Evolutionary conservation across 2,113 vertebrate genomes (phyloP).

Genomic region (Lophotis ruficrista): DNA sequence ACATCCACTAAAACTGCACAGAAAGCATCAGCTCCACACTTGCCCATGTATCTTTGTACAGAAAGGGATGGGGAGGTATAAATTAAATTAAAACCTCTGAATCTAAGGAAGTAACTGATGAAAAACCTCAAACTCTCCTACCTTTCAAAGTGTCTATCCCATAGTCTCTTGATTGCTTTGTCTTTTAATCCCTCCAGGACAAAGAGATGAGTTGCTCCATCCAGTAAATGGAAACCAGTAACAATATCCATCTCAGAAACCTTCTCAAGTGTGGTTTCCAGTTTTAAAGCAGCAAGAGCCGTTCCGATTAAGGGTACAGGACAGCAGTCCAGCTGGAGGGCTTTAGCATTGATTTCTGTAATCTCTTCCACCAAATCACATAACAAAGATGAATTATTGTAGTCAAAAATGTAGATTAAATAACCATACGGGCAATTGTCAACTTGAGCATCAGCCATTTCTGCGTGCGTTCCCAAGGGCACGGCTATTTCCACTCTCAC

Average conservation of each 20-base stretch:
- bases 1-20: background rate
- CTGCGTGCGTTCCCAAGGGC: constrained; percentile 17
- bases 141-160: constrained; percentile 72
- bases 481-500: constrained; percentile 77
- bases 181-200: constrained; percentile 84
- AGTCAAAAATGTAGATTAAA: constrained; percentile 78
- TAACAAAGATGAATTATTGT: constrained; percentile 49
- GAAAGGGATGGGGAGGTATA: background rate
- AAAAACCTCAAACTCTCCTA: background rate
- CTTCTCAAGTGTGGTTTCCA: constrained; percentile 48
- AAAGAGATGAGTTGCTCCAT: constrained; percentile 79
- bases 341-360: constrained; percentile 74
- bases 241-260: constrained; percentile 75
- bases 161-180: constrained; percentile 77
- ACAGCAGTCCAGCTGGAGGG: constrained; percentile 67
- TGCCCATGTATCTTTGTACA: background rate
- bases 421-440: constrained; percentile 68
- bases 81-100: background rate
- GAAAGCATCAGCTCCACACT: background rate
- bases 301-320: constrained; percentile 14
- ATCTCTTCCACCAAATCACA: constrained; percentile 74
- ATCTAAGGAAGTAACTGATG: background rate
- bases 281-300: constrained; percentile 64
- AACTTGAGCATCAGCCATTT: background rate
- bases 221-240: constrained; percentile 84